Percentiles rank a stretch among this genome's conserved stretches.
phyloP scores from a whole-genome alignment of 1,140 invertebrate species.

The Ganaspis sp. region DNA sequence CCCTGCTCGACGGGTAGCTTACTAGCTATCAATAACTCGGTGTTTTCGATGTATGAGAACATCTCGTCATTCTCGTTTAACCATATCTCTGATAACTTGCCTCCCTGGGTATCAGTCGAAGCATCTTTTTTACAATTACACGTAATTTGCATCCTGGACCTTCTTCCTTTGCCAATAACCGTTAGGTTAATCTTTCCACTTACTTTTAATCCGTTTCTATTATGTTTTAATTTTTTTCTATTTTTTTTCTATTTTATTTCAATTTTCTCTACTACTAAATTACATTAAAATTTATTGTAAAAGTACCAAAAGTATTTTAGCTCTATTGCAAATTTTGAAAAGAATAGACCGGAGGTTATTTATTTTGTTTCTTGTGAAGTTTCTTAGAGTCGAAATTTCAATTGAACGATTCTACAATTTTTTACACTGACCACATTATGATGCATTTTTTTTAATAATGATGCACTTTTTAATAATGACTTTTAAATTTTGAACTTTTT shows the following conservation, averaged over 20 bases:
- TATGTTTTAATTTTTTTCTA: not conserved
- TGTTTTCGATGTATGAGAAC: not conserved
- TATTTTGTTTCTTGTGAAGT: too few species aligned
- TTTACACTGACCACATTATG: too few species aligned
- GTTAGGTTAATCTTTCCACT: not conserved
- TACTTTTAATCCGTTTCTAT: not conserved
- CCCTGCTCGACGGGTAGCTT: slow-evolving; percentile 33
- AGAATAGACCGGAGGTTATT: too few species aligned
- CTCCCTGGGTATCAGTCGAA: not conserved
- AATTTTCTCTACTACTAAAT: not conserved
- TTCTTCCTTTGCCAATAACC: not conserved
- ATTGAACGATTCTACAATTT: too few species aligned
- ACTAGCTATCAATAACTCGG: not conserved
- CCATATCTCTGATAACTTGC: slow-evolving; percentile 16
- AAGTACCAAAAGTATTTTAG: too few species aligned
- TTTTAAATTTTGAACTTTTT: too few species aligned
- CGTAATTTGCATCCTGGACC: slow-evolving; percentile 1
- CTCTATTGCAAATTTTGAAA: too few species aligned
- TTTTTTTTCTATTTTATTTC: not conserved
- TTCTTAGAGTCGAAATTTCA: too few species aligned
- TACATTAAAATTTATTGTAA: too few species aligned
- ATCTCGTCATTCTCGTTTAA: slow-evolving; percentile 5
- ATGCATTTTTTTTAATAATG: not conserved
- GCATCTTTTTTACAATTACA: slow-evolving; percentile 1
- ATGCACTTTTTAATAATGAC: too few species aligned